phyloP scores from a whole-genome alignment of 2,113 vertebrate genomes.

The Spea bombifrons region DNA sequence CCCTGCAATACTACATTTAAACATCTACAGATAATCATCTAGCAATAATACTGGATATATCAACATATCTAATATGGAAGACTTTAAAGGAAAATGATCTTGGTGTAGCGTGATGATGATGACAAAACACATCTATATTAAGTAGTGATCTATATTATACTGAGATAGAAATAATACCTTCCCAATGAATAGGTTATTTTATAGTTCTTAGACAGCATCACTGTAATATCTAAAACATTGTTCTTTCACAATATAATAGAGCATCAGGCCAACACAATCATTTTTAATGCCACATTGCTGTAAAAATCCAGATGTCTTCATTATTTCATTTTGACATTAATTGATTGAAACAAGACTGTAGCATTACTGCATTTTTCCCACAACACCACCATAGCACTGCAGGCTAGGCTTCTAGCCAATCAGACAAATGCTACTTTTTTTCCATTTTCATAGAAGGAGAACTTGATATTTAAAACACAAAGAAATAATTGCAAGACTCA shows the following conservation, averaged over 20 bases:
- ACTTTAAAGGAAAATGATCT: too few species aligned
- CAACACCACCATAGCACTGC: conserved; percentile 15
- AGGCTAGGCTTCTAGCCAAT: conserved; percentile 16
- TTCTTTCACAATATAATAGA: not conserved
- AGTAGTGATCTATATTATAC: too few species aligned
- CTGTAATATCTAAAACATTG: too few species aligned
- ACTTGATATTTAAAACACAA: conserved; percentile 30
- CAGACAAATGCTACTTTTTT: conserved; percentile 30
- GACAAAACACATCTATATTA: too few species aligned
- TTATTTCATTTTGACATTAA: conserved; percentile 23
- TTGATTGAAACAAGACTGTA: conserved; percentile 6
- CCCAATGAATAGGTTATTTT: too few species aligned
- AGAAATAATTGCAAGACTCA: conserved; percentile 28
- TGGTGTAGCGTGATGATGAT: too few species aligned
- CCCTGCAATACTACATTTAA: too few species aligned
- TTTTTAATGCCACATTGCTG: not conserved
- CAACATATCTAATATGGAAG: too few species aligned
- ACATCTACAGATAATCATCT: too few species aligned
- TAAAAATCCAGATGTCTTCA: not conserved
- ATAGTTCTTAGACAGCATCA: too few species aligned
- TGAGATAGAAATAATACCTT: too few species aligned
- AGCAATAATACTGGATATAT: too few species aligned
- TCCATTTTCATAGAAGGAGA: conserved; percentile 19
- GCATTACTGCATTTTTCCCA: conserved; percentile 22
- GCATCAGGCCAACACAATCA: not conserved